A percentile compares a stretch with the other conserved stretches of the same genome.
Evolutionary conservation across 1,140 invertebrate species (phyloP).

Genomic region (Pomacea maculata): DNA sequence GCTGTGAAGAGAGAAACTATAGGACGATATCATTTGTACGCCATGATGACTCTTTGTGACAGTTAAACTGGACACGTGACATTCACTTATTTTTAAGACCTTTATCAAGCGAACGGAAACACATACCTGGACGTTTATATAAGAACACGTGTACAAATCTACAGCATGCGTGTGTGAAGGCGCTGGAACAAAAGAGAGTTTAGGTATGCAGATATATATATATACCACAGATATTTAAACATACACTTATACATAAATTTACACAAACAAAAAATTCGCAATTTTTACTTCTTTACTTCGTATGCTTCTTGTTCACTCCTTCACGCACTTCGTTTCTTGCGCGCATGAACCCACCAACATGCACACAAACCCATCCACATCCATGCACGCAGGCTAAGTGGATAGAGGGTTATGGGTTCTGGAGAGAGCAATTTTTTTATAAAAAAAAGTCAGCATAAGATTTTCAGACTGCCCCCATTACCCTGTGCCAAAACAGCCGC

Average conservation of each 20-base stretch:
- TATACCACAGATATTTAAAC: not conserved
- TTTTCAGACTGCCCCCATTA: too few relatives aligned
- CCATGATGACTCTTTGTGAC: too few relatives aligned
- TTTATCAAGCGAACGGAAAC: not conserved
- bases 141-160: not conserved
- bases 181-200: too few relatives aligned
- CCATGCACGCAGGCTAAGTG: slow-evolving; percentile 12
- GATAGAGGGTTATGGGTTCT: not conserved
- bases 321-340: slow-evolving; percentile 1
- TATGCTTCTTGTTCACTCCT: not conserved
- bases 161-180: not conserved
- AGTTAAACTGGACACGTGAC: too few relatives aligned
- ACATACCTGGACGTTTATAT: not conserved
- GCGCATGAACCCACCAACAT: not conserved
- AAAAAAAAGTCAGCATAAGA: too few relatives aligned
- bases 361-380: not conserved
- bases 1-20: too few relatives aligned
- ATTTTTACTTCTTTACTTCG: not conserved
- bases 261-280: not conserved
- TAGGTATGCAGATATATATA: not conserved
- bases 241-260: not conserved
- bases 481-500: too few relatives aligned
- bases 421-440: too few relatives aligned
- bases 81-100: too few relatives aligned
- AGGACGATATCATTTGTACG: too few relatives aligned